Evolutionary conservation across 2,797 vertebrate species (phyloP).

Genomic region (Gobio occitaniae): DNA sequence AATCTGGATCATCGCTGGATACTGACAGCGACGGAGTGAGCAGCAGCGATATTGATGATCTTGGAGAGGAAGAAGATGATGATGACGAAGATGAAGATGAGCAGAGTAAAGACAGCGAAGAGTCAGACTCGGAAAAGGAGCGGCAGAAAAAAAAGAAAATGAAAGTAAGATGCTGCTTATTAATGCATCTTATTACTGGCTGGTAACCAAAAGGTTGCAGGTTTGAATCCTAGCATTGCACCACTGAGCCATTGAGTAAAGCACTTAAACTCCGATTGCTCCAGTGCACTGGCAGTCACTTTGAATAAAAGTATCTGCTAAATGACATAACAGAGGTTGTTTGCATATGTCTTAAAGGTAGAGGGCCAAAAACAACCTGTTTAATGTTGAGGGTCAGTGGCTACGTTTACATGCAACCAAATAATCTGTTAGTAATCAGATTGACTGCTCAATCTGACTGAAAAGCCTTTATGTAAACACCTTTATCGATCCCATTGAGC

Average conservation of each 20-base stretch:
- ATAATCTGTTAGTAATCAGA: no score
- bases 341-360: neutral
- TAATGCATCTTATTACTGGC: neutral
- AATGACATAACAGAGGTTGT: neutral
- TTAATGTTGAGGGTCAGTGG: neutral
- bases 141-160: conserved; percentile 87
- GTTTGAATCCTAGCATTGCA: neutral
- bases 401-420: no score
- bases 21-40: conserved; percentile 95
- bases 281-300: neutral
- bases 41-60: conserved; percentile 95
- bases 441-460: no score
- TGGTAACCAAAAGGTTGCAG: neutral
- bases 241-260: neutral
- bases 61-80: conserved; percentile 92
- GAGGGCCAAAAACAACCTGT: neutral
- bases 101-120: conserved; percentile 88
- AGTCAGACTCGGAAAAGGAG: conserved; percentile 88
- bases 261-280: conserved; percentile 4
- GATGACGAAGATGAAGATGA: conserved; percentile 91
- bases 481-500: no score
- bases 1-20: conserved; percentile 93
- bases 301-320: conserved; percentile 6
- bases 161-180: conserved; percentile 80
- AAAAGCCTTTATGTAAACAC: no score